A percentile compares a stretch with the other conserved stretches of the same genome.
These are phyloP conservation scores for Rhynchotus rufescens DNA, from an alignment of 2,797 vertebrate species.

Conservation along the genomic window DNA sequence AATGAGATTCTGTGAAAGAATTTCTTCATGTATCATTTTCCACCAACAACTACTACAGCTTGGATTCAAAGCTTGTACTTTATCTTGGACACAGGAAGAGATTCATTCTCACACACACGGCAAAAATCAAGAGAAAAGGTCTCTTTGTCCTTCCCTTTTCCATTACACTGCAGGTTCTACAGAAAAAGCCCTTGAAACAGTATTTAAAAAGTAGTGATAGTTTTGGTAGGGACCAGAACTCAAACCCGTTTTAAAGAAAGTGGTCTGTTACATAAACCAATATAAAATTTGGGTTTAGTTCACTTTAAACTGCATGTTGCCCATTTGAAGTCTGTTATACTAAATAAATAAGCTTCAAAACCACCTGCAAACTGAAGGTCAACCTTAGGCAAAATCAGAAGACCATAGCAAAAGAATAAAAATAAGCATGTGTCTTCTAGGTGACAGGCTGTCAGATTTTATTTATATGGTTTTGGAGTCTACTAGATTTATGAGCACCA, in stretches of 20 bases:
- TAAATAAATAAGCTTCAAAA: neutral
- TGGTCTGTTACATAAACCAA: neutral
- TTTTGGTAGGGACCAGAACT: neutral
- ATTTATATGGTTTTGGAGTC: neutral
- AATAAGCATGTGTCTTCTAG: neutral
- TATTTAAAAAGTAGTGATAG: neutral
- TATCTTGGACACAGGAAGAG: neutral
- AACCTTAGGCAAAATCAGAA: neutral
- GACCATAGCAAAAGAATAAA: conserved; percentile 17
- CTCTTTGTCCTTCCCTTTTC: neutral
- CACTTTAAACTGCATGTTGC: neutral
- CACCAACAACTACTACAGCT: neutral
- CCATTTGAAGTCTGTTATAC: neutral
- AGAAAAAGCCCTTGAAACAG: neutral
- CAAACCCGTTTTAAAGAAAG: neutral
- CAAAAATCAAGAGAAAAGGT: neutral
- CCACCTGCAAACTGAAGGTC: neutral
- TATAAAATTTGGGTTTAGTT: neutral
- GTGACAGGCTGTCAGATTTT: conserved; percentile 37
- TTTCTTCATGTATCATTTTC: neutral
- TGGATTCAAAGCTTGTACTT: neutral
- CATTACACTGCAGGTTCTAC: neutral
- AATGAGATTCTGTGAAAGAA: neutral
- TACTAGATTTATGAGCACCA: conserved; percentile 4
- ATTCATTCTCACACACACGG: neutral